phyloP scores from a whole-genome alignment of 37 sponge, comb jelly and placozoan genomes.

The Lycopodina hypogea region DNA sequence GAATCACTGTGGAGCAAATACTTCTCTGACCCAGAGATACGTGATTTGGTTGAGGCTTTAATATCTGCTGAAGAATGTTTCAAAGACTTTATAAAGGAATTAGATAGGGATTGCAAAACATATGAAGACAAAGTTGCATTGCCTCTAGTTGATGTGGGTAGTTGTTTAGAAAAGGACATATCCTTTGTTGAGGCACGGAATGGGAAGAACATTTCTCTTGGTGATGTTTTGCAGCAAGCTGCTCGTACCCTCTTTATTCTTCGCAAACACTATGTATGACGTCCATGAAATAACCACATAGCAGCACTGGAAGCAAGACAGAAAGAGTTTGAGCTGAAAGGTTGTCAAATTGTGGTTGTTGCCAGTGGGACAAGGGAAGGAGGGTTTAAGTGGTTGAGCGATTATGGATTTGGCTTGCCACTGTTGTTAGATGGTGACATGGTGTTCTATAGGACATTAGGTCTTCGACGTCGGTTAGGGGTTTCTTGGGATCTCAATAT shows the following conservation, averaged over 20 bases:
- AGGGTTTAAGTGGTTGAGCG: slow-evolving; percentile 28
- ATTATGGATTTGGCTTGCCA: slow-evolving; percentile 10
- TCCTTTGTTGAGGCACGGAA: slow-evolving; percentile 14
- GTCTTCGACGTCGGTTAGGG: slow-evolving; percentile 12
- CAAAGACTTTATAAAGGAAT: not conserved
- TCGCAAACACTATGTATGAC: slow-evolving; percentile 50
- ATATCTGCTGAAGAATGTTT: slow-evolving; percentile 28
- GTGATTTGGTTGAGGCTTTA: slow-evolving; percentile 18
- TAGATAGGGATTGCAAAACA: slow-evolving; percentile 4
- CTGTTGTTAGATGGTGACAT: slow-evolving; percentile 26
- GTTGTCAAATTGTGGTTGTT: slow-evolving; percentile 32
- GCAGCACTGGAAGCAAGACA: slow-evolving; percentile 7
- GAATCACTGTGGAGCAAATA: slow-evolving; percentile 1
- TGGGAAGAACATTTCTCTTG: slow-evolving; percentile 7
- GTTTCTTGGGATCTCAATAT: slow-evolving; percentile 32
- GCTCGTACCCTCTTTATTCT: slow-evolving; percentile 44
- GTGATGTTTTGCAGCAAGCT: not conserved
- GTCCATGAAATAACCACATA: slow-evolving; percentile 59
- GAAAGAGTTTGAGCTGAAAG: slow-evolving; percentile 4
- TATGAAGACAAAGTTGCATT: slow-evolving; percentile 11
- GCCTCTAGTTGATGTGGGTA: not conserved
- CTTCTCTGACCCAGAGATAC: slow-evolving; percentile 20
- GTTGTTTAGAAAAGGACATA: not conserved
- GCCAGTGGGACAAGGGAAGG: slow-evolving; percentile 22
- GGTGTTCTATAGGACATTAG: slow-evolving; percentile 47